Conservation (phyloP, 2,113 vertebrate species). For the mouse (Mus musculus) region GRCm39 chr12:56927501-56928000, state of each 20-base stretch:
- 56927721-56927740: not conserved
- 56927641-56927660: not conserved
- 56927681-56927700: not conserved
- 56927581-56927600: not conserved
- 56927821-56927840: not conserved
- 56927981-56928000: not conserved
- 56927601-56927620: not conserved
- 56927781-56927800: not conserved
- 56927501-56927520: no score
- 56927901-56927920: not conserved
- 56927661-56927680: not conserved
- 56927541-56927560: not conserved
- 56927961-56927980: not conserved
- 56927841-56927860: not conserved
- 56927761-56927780: slow-evolving; percentile 29
- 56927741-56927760: not conserved
- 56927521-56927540: not conserved
- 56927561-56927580: not conserved
- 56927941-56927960: not conserved
- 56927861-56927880: not conserved
- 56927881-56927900: not conserved
- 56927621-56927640: not conserved
- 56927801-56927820: not conserved
- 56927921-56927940: no score
- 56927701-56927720: not conserved